Evolutionary conservation across 2,113 vertebrate species (phyloP).

Genomic region (Macrotus californicus): DNA sequence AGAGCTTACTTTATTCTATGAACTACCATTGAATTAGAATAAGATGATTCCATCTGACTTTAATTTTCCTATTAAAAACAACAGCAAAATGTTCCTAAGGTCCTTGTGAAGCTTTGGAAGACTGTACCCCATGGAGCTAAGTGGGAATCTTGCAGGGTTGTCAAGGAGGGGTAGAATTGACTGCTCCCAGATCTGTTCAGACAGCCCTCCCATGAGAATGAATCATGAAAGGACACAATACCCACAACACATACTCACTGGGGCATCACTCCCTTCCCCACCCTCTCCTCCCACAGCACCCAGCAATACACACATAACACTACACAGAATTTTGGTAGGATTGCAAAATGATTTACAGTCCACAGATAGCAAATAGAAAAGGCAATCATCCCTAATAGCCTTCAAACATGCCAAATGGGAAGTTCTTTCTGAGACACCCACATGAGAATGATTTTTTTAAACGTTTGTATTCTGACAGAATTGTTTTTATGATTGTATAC

Average conservation of each 20-base stretch:
- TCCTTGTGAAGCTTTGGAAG: not conserved
- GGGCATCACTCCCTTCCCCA: not conserved
- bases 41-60: not conserved
- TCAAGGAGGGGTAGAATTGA: not conserved
- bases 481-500: constrained; percentile 51
- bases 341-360: constrained; percentile 25
- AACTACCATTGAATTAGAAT: constrained; percentile 27
- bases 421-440: constrained; percentile 32
- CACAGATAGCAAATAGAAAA: constrained; percentile 40
- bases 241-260: not conserved
- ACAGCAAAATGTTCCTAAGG: not conserved
- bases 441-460: constrained; percentile 32
- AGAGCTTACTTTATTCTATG: not conserved
- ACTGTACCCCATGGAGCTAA: not conserved
- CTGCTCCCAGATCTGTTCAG: not conserved
- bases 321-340: constrained; percentile 28
- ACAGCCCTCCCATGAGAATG: not conserved
- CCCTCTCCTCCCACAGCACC: not conserved
- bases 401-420: constrained; percentile 31
- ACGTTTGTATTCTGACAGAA: constrained; percentile 52
- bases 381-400: constrained; percentile 46
- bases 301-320: not conserved
- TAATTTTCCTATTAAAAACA: constrained; percentile 50
- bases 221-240: not conserved
- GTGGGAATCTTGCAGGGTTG: not conserved